These are phyloP conservation scores for Poeciliopsis retropinna DNA, from an alignment of 2,113 vertebrate species.

Conservation along the genomic window DNA sequence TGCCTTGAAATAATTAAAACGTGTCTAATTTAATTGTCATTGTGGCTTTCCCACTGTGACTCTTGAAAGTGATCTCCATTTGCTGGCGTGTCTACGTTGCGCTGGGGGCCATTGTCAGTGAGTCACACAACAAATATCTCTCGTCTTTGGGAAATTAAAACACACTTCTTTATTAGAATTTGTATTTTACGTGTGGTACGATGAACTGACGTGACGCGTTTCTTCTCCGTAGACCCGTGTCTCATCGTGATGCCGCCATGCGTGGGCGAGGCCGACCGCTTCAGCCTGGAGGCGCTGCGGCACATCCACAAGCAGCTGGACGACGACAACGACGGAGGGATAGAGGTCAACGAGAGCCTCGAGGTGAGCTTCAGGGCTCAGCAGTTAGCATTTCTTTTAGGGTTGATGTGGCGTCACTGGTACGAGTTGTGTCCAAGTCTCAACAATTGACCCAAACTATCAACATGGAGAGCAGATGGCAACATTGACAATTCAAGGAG, in stretches of 20 bases:
- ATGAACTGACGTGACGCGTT: background rate
- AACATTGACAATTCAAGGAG: too few species aligned
- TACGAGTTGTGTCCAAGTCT: too few species aligned
- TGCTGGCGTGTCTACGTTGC: background rate
- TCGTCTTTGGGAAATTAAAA: background rate
- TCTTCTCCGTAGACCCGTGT: constrained; percentile 84
- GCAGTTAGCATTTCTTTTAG: background rate
- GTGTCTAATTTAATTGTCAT: background rate
- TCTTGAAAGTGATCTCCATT: background rate
- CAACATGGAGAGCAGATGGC: too few species aligned
- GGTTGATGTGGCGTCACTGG: too few species aligned
- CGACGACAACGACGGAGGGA: constrained; percentile 97
- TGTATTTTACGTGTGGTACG: too few species aligned
- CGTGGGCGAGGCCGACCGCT: constrained; percentile 91
- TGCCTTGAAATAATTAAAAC: background rate
- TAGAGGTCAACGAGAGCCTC: constrained; percentile 98
- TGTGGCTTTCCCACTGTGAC: background rate
- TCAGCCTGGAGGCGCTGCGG: constrained; percentile 93
- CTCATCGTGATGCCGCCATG: constrained; percentile 89
- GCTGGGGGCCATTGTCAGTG: background rate
- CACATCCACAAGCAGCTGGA: constrained; percentile 99
- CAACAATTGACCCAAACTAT: too few species aligned
- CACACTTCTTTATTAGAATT: background rate
- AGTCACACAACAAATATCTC: background rate
- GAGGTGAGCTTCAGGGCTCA: constrained; percentile 83